Conservation (phyloP, 1,140 invertebrate species). For the Oedothorax gibbosus region DNA sequence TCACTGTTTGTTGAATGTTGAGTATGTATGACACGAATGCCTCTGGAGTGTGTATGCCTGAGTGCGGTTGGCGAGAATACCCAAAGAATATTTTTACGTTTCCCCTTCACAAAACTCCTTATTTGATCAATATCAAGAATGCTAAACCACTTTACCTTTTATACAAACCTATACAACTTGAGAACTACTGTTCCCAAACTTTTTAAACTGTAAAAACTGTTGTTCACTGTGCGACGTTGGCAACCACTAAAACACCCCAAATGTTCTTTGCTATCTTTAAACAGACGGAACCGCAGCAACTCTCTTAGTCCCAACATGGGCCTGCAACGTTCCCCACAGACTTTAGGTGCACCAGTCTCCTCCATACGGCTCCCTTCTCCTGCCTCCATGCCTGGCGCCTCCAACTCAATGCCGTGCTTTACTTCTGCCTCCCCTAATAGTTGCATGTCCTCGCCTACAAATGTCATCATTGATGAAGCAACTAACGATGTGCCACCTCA, state of each 20-base stretch:
- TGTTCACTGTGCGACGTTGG: background rate
- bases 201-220: slow-evolving; percentile 4
- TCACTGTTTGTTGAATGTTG: too few relatives aligned
- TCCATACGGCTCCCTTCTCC: background rate
- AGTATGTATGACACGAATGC: too few relatives aligned
- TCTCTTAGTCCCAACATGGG: slow-evolving; percentile 22
- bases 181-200: slow-evolving; percentile 50
- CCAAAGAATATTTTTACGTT: too few relatives aligned
- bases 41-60: too few relatives aligned
- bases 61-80: too few relatives aligned
- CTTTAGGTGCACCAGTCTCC: background rate
- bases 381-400: background rate
- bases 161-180: slow-evolving; percentile 1
- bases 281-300: slow-evolving; percentile 19
- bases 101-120: background rate
- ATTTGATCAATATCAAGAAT: background rate
- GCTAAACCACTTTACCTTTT: slow-evolving; percentile 13
- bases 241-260: background rate
- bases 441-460: slow-evolving; percentile 9
- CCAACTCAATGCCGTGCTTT: background rate
- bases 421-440: background rate
- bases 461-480: slow-evolving; percentile 44
- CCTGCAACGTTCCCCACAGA: background rate
- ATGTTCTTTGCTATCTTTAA: slow-evolving; percentile 3
- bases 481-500: slow-evolving; percentile 41